Evolutionary conservation across 2,113 vertebrate species (phyloP).

Genomic region (Melanerpes aurifrons): DNA sequence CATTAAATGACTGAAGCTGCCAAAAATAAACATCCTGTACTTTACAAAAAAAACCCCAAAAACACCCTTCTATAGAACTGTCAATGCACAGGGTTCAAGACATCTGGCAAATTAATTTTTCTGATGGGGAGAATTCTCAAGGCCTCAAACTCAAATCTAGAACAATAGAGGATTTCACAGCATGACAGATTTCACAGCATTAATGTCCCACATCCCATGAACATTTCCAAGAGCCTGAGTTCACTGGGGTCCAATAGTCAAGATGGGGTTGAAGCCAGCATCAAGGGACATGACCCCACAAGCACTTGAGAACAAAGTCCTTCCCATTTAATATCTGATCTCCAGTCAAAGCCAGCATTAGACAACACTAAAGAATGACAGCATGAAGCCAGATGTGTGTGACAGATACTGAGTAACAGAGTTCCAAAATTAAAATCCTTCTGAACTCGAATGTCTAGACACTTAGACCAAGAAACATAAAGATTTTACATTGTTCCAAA

Average conservation of each 20-base stretch:
- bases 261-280: background rate
- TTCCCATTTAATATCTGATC: background rate
- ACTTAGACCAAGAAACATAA: background rate
- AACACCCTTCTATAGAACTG: slow-evolving; percentile 2
- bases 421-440: background rate
- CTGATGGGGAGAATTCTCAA: slow-evolving; percentile 51
- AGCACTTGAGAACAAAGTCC: background rate
- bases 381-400: background rate
- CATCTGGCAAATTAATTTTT: slow-evolving; percentile 61
- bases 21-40: slow-evolving; percentile 71
- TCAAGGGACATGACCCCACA: background rate
- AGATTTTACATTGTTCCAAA: background rate
- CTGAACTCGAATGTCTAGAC: background rate
- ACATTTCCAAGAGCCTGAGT: background rate
- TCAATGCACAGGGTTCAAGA: slow-evolving; percentile 1
- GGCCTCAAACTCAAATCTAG: slow-evolving; percentile 8
- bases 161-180: slow-evolving; percentile 36
- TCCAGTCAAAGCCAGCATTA: background rate
- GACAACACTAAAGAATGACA: background rate
- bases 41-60: slow-evolving; percentile 4
- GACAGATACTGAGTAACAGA: background rate
- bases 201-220: background rate
- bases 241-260: background rate
- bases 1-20: slow-evolving; percentile 56
- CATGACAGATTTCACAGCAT: background rate